phyloP scores from a whole-genome alignment of 2,113 vertebrate genomes.

The Pseudorasbora parva region DNA sequence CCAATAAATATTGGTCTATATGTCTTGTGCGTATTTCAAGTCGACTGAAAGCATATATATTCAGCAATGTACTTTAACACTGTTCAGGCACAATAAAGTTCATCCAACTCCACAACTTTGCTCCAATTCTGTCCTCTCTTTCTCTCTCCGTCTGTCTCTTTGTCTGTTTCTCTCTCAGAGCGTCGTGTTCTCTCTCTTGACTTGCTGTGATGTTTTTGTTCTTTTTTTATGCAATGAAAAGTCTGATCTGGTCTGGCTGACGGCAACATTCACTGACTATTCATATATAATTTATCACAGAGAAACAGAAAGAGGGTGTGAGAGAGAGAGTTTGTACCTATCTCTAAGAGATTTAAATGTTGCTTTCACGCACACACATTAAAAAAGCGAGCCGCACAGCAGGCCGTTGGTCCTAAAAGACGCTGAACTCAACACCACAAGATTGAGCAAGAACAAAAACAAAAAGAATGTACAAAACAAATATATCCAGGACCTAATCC shows the following conservation, averaged over 20 bases:
- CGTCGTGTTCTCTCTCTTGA: background rate
- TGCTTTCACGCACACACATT: background rate
- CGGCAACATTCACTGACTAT: conserved; percentile 40
- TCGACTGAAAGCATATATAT: background rate
- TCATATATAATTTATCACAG: conserved; percentile 49
- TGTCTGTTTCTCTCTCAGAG: background rate
- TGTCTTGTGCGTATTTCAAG: background rate
- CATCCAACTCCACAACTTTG: background rate
- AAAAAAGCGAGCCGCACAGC: conserved; percentile 1
- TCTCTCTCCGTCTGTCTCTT: background rate
- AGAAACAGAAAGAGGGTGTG: conserved; percentile 10
- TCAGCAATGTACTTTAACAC: background rate
- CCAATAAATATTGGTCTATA: background rate
- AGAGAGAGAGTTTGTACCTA: conserved; percentile 24
- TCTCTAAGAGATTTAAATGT: conserved; percentile 37
- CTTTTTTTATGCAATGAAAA: conserved; percentile 8
- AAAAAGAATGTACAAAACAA: conserved; percentile 12
- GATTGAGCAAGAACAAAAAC: conserved; percentile 21
- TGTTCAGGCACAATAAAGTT: background rate
- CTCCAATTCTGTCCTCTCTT: background rate
- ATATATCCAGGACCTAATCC: background rate
- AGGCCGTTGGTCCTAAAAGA: background rate
- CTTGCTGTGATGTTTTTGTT: conserved; percentile 1
- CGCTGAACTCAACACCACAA: conserved; percentile 2
- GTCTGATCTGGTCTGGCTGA: conserved; percentile 41